Base-by-base conservation (phyloP, 2,888 invertebrate species). In the Sinohyriopsis cumingii region DNA sequence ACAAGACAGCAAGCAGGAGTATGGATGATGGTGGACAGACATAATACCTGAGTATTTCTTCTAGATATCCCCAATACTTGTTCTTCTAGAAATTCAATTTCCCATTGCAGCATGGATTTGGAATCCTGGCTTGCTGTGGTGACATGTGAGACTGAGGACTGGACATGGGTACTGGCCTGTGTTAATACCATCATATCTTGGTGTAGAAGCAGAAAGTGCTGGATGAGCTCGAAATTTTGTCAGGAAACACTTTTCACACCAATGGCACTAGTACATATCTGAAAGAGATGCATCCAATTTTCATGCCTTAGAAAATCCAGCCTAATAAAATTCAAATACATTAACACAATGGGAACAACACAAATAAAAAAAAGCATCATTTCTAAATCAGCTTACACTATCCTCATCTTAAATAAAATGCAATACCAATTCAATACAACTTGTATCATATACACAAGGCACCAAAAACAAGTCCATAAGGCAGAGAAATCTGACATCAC, bases 201-300 rank as follows among this genome's bases (percentile, higher is more conserved):
- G 55, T 82, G 82, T 0, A 72, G 60, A 1, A 70, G 65, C 20
- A 82, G 68, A 62, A 79, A 80, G 60, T 82, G 82, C 59, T 76
- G 75, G 20, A 80, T 73, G 24, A 82, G 71, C 59, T 82, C 79
- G 0, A 75, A 67, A 33, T 59, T 79, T 77, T 28, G 69, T 69
- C 15, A 71, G 67, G 67, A 78, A 82, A 54, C 78, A 75, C 59
- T 78, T 75, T 56, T 80, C 77, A 72, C 82, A 82, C 82, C 80
- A 82, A 55, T 69, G 65, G 61, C 77, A 77, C 45, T 76, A 64
- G 57, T 71, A 82, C 28, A 76, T 71, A 68, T 76, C 80, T 80
- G 73, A n/a, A 76, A 78, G 53, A 61, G 55, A 57, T 57, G 57
- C 15, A 45, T 12, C 15, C 45, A 45, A 45, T 45, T 45, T 45